phyloP scores from a whole-genome alignment of 2,113 vertebrate species.

The Noctilio leporinus region DNA sequence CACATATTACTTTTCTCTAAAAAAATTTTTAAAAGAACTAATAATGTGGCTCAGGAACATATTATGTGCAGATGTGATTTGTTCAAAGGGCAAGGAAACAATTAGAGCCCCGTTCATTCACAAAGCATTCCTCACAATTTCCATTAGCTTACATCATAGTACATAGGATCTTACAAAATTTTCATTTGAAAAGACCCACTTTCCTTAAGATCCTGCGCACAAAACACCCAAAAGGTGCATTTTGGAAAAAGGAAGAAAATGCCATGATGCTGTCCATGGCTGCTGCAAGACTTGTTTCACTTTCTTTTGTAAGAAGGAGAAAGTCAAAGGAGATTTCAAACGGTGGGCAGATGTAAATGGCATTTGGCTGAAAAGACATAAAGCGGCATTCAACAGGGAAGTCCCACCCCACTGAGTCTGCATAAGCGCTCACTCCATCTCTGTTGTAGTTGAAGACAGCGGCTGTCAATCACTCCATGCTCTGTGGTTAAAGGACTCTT shows the following conservation, averaged over 20 bases:
- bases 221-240: conserved; percentile 47
- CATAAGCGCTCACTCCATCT: conserved; percentile 30
- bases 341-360: conserved; percentile 37
- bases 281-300: neutral
- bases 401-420: conserved; percentile 45
- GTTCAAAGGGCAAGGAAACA: conserved; percentile 3
- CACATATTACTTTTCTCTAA: neutral
- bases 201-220: conserved; percentile 27
- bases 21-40: neutral
- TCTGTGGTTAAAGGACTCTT: neutral
- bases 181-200: conserved; percentile 41
- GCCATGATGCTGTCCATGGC: conserved; percentile 22
- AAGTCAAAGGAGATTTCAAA: conserved; percentile 50
- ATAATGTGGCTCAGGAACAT: neutral
- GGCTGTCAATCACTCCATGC: conserved; percentile 48
- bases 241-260: neutral
- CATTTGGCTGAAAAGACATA: conserved; percentile 50
- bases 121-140: neutral
- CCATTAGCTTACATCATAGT: neutral
- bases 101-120: neutral
- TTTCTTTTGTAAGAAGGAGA: conserved; percentile 39
- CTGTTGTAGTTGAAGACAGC: conserved; percentile 23
- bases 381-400: conserved; percentile 28
- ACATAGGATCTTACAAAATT: conserved; percentile 9
- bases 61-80: neutral